Evolutionary conservation across 2,797 vertebrate species (phyloP), one percentile per base, ranked within the genome.

Genomic region (Leucoraja ocellata): DNA sequence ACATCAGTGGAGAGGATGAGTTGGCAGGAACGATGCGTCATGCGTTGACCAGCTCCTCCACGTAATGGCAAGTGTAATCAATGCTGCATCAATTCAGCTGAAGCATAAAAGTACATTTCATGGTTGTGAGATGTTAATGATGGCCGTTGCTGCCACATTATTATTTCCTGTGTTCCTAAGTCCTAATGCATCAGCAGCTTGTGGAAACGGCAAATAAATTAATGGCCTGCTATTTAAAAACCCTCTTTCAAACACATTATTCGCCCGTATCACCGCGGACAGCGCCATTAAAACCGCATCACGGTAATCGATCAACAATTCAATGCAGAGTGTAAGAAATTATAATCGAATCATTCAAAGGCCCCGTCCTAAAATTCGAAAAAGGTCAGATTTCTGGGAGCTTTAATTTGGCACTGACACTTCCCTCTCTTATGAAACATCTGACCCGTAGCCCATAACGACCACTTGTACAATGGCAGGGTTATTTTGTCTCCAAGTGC

Each of bases 281-380:
- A 76, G 9, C 68, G 54, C 73, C 90, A 92, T 92, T 92, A 92
- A 92, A 92, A 92, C 21, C 90, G 74, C 90, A 92, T 92, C 71
- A 92, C 7, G 11, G 25, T 46, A 92, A 92, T 92, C 36, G 7
- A 92, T 74, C 90, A 92, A 54, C 10, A 74, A 92, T 92, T 92
- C 71, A 73, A 54, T 6, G 14, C n/a, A 36, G 36, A 36, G 7
- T 21, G 61, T 54, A 74, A 71, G 68, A 14, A 73, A 58, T 74
- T 5, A 39, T 14, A 74, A 25, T 74, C 68, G 54, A 74, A 54
- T 92, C 25, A 76, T 76, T 58, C 36, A 74, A 46, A 76, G 74
- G 25, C 32, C 39, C 39, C 25, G 11, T 46, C 6, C n/a, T 23
- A 46, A 92, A 92, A 76, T 54, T 46, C 36, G n/a, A 23, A 58